These are phyloP conservation scores for Sesamia inferens DNA, from an alignment of 2,888 invertebrate species.

Conservation along the genomic window DNA sequence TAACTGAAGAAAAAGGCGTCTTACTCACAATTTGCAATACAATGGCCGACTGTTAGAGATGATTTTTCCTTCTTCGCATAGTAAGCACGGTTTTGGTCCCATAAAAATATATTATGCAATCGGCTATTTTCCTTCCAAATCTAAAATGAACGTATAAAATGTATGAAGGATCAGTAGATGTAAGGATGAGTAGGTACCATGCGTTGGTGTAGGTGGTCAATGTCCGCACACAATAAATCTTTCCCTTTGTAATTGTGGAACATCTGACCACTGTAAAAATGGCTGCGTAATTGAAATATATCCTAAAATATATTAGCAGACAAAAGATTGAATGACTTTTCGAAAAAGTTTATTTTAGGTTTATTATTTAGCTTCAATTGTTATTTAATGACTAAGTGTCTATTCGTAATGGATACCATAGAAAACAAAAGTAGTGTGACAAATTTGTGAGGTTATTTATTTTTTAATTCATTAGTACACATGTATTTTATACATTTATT, in stretches of 20 bases:
- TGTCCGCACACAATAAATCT: conserved; percentile 36
- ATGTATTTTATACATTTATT: no score
- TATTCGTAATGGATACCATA: neutral
- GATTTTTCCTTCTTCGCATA: conserved; percentile 88
- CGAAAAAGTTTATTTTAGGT: neutral
- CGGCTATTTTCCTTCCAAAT: conserved; percentile 82
- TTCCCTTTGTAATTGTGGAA: conserved; percentile 27
- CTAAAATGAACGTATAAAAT: conserved; percentile 83
- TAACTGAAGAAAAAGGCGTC: conserved; percentile 84
- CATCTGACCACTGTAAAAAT: conserved; percentile 3
- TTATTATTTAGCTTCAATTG: neutral
- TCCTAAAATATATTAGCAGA: conserved; percentile 1
- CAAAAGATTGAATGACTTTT: neutral
- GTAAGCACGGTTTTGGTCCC: conserved; percentile 84
- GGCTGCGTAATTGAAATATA: neutral
- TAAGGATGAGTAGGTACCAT: conserved; percentile 71
- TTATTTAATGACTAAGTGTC: neutral
- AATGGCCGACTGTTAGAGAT: conserved; percentile 86
- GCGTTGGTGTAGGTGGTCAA: conserved; percentile 51
- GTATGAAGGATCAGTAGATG: conserved; percentile 80
- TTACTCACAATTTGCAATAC: conserved; percentile 89
- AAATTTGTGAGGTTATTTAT: conserved; percentile 17
- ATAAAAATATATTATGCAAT: conserved; percentile 89
- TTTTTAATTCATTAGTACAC: no score
- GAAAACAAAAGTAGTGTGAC: neutral